Evolutionary conservation across 2,797 vertebrate species (phyloP).

Genomic region (Neopelma chrysocephalum): DNA sequence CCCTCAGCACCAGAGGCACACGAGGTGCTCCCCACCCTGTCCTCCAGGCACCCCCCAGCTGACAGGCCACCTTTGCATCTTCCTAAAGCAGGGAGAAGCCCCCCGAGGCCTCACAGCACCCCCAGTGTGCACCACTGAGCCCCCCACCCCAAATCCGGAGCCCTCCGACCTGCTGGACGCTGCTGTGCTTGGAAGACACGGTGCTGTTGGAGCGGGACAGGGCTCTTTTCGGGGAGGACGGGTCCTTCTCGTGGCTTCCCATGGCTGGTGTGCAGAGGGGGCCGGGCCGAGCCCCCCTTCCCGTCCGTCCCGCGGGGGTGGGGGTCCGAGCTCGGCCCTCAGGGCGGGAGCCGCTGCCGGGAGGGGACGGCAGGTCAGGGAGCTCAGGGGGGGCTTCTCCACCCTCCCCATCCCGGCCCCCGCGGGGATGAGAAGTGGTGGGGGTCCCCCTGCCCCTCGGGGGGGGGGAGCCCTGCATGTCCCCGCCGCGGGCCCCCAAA

Average conservation of each 20-base stretch:
- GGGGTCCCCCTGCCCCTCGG: rapidly evolving
- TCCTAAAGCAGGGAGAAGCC: not conserved
- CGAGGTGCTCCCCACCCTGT: rapidly evolving
- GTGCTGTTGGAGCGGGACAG: slow-evolving; percentile 87
- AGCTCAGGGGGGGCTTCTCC: rapidly evolving
- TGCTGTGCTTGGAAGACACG: slow-evolving; percentile 83
- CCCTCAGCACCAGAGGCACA: not conserved
- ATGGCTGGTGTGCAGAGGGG: slow-evolving; percentile 35
- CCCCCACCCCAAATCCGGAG: rapidly evolving
- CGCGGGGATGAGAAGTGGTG: rapidly evolving
- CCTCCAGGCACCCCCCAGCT: not conserved
- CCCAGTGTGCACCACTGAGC: rapidly evolving
- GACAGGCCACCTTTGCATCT: not conserved
- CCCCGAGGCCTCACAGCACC: not conserved
- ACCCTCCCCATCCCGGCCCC: not conserved
- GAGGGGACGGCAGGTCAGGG: not conserved
- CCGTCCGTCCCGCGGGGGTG: not conserved
- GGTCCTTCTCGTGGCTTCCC: slow-evolving; percentile 83
- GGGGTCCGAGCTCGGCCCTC: not conserved
- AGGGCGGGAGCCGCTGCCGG: not conserved
- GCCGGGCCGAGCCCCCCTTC: rapidly evolving
- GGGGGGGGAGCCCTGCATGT: rapidly evolving
- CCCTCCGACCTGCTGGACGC: slow-evolving; percentile 81
- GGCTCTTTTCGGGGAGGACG: slow-evolving; percentile 72
- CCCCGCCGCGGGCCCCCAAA: not conserved